Conservation (phyloP, 2,888 invertebrate genomes). For the Bimastos eiseni region DNA sequence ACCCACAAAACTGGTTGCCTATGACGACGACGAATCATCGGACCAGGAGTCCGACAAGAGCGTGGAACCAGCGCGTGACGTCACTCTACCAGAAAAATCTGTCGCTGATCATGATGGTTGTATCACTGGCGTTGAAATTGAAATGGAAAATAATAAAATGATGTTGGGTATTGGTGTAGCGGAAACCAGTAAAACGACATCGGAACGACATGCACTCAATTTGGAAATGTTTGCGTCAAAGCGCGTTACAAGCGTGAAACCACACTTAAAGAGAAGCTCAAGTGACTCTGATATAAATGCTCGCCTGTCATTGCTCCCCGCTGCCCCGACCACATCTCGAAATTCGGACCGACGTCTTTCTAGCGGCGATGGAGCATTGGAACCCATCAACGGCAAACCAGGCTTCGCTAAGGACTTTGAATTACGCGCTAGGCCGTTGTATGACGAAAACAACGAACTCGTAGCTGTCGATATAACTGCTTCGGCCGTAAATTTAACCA, state of each 20-base stretch:
- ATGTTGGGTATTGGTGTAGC: neutral
- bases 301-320: neutral
- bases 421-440: neutral
- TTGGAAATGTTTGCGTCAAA: neutral
- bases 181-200: neutral
- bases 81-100: neutral
- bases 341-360: neutral
- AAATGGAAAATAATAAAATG: neutral
- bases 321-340: neutral
- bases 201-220: neutral
- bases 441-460: neutral
- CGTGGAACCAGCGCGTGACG: neutral
- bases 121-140: neutral
- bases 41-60: neutral
- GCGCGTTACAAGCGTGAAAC: neutral
- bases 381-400: neutral
- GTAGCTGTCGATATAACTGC: neutral
- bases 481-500: neutral
- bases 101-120: neutral
- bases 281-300: neutral
- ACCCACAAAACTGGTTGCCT: conserved; percentile 1
- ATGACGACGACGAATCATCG: conserved; percentile 19
- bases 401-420: neutral
- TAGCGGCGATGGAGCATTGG: neutral
- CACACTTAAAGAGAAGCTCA: neutral